A percentile compares a stretch with the other conserved stretches of the same genome.
Conservation (phyloP, 2,888 invertebrate genomes). For the Machimus rusticus region DNA sequence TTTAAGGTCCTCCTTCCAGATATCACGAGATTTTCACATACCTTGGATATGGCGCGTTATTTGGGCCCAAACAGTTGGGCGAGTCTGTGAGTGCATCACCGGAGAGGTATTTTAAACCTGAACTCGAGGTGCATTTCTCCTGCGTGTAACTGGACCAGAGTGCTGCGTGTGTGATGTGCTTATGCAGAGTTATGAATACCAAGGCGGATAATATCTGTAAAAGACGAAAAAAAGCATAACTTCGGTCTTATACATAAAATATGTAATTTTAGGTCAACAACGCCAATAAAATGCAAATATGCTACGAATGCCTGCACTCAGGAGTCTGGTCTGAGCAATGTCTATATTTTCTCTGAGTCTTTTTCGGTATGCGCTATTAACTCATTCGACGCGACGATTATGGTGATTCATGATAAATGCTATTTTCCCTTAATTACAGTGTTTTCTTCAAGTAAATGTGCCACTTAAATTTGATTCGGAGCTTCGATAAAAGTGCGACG, state of each 20-base stretch:
- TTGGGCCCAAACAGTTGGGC: conserved; percentile 81
- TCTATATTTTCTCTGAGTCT: not conserved
- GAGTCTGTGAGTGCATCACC: conserved; percentile 85
- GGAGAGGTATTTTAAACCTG: conserved; percentile 82
- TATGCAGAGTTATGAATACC: conserved; percentile 55
- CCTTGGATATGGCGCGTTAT: conserved; percentile 85
- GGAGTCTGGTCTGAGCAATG: not conserved
- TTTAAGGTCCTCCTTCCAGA: not conserved
- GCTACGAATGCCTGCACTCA: not conserved
- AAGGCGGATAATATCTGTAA: conserved; percentile 57
- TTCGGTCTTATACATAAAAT: not conserved
- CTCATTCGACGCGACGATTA: not conserved
- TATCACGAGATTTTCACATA: conserved; percentile 60
- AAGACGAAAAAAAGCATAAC: conserved; percentile 1
- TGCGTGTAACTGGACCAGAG: conserved; percentile 57
- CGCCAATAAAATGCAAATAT: not conserved
- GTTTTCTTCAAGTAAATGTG: not conserved
- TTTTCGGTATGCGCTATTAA: not conserved
- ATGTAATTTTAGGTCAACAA: not conserved
- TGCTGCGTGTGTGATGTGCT: conserved; percentile 55
- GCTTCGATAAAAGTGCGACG: not conserved
- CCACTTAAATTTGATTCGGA: not conserved
- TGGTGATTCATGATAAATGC: not conserved
- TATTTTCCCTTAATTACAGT: not conserved
- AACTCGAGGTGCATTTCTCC: conserved; percentile 68